Evolutionary conservation across 2,888 invertebrate species (phyloP).

Genomic region (Slavum lentiscoides): DNA sequence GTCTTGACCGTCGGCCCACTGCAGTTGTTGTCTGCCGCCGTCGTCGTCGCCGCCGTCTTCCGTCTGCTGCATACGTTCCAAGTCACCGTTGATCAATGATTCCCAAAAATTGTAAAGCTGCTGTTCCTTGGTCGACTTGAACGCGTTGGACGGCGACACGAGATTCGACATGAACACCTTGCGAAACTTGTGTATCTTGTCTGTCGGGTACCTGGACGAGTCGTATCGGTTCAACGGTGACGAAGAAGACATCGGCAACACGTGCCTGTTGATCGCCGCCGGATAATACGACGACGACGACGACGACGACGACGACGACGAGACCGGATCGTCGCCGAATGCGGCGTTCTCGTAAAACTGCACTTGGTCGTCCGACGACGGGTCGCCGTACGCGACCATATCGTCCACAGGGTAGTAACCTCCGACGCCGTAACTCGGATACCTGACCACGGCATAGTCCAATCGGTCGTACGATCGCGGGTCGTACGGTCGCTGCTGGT

Average conservation of each 20-base stretch:
- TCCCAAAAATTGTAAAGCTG: conserved; percentile 44
- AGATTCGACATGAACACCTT: conserved; percentile 39
- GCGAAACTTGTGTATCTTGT: conserved; percentile 43
- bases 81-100: conserved; percentile 13
- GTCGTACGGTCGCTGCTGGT: conserved; percentile 9
- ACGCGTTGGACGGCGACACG: conserved; percentile 44
- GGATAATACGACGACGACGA: not conserved
- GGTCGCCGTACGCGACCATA: not conserved
- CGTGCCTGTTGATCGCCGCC: not conserved
- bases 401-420: conserved; percentile 1
- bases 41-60: not conserved
- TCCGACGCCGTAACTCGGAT: conserved; percentile 28
- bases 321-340: not conserved
- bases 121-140: conserved; percentile 41
- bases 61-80: not conserved
- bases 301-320: no score
- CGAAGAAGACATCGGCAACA: not conserved
- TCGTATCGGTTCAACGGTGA: not conserved
- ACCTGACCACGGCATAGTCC: conserved; percentile 46
- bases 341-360: conserved; percentile 8
- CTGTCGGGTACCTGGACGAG: not conserved
- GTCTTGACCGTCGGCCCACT: not conserved
- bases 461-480: conserved; percentile 21
- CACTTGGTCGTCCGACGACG: not conserved
- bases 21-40: not conserved